Evolutionary conservation across 2,888 invertebrate genomes (phyloP), one percentile per base, ranked within the genome.

Genomic region (Platycheirus rosarum): DNA sequence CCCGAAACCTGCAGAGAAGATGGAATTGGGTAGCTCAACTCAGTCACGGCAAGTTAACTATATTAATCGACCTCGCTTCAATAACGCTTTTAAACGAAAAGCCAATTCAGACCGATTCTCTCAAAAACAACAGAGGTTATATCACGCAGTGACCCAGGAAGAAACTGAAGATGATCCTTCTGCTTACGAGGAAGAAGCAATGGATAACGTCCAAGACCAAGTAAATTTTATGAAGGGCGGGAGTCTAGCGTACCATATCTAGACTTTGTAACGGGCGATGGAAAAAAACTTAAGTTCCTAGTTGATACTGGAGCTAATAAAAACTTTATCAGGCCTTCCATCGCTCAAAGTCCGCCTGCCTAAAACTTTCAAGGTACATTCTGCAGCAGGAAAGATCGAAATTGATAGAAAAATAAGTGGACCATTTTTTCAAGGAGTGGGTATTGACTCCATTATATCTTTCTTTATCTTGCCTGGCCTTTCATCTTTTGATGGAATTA

Each of bases 241-340:
- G 32, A 9, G 26, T 76, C 51, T 62, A 62, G 62, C 63, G 60
- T 76, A 42, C 63, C 69, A n/a, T 69, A 76, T 44, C 44, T 76
- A 69, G 62, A 48, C 18, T 76, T 69, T 23, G 14, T n/a, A 14
- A 42, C 32, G 0, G 3, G 13, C 9, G 51, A 49, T 32, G 51
- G 60, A 11, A 49, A 3, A 3, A 29, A 9, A 7, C 18, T 44
- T 8, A 55, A 42, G 44, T 35, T 40, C 14, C 40, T 49, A 51
- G 37, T 65, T 23, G 37, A 49, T 29, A 51, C 26, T 7, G 20
- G 40, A n/a, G 23, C 37, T 14, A 68, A 42, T 2, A 32, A 32
- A 8, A 53, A 44, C 53, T 46, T 53, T 14, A 46, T 42, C 9
- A 44, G 23, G 8, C 2, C 40, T 2, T 40, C 40, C 37, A 11